Percentiles rank a stretch among this genome's conserved stretches.
Conservation (phyloP, 2,888 invertebrate species). For the Carpatolechia fugitivella region DNA sequence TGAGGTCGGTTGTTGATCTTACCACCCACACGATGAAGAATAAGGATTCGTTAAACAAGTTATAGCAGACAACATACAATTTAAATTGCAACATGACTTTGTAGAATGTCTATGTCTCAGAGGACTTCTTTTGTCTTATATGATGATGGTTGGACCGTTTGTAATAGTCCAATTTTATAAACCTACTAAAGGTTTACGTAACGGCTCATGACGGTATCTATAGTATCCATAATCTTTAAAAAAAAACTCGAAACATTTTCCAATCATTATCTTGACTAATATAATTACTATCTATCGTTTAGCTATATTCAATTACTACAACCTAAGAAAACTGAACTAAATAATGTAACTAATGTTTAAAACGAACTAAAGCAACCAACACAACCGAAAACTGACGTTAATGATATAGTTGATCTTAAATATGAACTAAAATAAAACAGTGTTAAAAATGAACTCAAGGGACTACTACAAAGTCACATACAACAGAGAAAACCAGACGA, state of each 20-base stretch:
- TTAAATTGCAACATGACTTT: too few relatives aligned
- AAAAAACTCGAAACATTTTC: neutral
- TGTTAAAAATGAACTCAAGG: slow-evolving; percentile 55
- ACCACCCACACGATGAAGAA: too few relatives aligned
- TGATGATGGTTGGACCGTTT: too few relatives aligned
- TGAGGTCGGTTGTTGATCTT: too few relatives aligned
- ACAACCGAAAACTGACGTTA: neutral
- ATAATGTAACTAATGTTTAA: neutral
- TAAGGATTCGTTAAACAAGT: too few relatives aligned
- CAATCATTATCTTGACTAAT: neutral
- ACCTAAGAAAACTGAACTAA: neutral
- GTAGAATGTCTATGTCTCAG: too few relatives aligned
- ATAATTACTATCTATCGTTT: neutral
- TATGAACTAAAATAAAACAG: slow-evolving; percentile 25
- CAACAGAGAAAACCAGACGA: slow-evolving; percentile 41
- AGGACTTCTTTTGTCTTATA: too few relatives aligned
- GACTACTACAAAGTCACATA: slow-evolving; percentile 68
- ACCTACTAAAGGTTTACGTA: too few relatives aligned
- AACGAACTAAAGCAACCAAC: slow-evolving; percentile 27
- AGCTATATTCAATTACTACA: neutral
- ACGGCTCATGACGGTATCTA: neutral
- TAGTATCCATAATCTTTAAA: too few relatives aligned
- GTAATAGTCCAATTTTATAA: neutral
- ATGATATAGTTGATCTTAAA: neutral
- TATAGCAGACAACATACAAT: too few relatives aligned